Evolutionary conservation across 2,113 vertebrate species (phyloP), one percentile per base, ranked within the genome.

Genomic region (Scytalopus superciliaris): DNA sequence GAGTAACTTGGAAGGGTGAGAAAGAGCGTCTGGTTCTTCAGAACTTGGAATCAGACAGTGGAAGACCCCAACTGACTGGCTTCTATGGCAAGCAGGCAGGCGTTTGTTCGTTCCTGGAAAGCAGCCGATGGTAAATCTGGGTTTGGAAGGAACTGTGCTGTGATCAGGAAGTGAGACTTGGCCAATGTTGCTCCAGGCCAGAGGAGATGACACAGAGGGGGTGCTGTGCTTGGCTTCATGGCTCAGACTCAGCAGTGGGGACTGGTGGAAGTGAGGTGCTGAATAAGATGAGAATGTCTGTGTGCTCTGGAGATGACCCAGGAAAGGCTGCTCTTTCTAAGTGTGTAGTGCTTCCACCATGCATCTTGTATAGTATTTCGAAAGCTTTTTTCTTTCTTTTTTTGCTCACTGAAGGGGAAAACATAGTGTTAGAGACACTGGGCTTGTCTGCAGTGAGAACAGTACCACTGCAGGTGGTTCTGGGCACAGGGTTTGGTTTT

Each of bases 91-190:
- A 91, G 55, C 39, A 75, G 40, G 50, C 53, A 76, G 47, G 44
- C 35, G 14, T 77, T 74, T 66, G 60, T 59, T 72, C 44, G 28
- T 59, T 37, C 53, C 40, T 84, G 84, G 73, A 53, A 84, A 69
- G 78, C 15, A 30, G 67, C 37, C 0, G 0, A 27, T 0, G 0
- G n/a, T 40, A 44, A 60, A 85, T 42, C n/a, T 2, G 7, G 37
- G 11, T 63, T 79, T 94, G 66, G 37, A 37, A 78, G 50, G 55
- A 89, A 6, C 44, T 55, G 23, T 40, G 22, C 74, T 76, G 45
- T 47, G 31, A 49, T 57, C 30, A 30, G n/a, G 44, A 42, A 64
- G 59, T 0, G 2, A 47, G 39, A 17, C 33, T 25, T 53, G 60
- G 57, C 31, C 2, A 10, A 7, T 31, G 62, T 44, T 82, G 40